A percentile compares a stretch with the other conserved stretches of the same genome.
These are phyloP conservation scores for Bedellia somnulentella DNA, from an alignment of 2,888 invertebrate genomes.

Conservation along the genomic window DNA sequence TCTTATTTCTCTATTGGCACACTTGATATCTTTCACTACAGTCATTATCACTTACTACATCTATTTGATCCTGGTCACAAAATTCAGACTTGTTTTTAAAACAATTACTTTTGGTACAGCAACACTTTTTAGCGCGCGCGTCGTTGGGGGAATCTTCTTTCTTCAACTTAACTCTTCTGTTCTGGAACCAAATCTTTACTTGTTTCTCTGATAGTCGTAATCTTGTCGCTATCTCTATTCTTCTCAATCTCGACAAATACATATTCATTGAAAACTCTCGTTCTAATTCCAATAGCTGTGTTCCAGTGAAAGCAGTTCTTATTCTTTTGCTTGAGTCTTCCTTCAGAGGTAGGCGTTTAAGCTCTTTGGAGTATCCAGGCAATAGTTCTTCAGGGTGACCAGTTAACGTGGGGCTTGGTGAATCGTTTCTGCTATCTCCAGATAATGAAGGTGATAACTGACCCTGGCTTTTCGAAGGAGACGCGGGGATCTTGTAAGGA, in stretches of 20 bases:
- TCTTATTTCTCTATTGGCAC: too few species aligned
- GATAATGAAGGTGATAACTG: constrained; percentile 40
- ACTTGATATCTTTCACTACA: too few species aligned
- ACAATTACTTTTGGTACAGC: constrained; percentile 34
- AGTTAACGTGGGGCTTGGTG: constrained; percentile 53
- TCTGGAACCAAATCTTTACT: constrained; percentile 95
- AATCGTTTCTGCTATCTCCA: constrained; percentile 55
- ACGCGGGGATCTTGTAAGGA: constrained; percentile 35
- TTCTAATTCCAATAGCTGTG: constrained; percentile 83
- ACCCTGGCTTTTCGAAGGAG: constrained; percentile 42
- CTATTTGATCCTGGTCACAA: constrained; percentile 45
- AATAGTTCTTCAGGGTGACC: constrained; percentile 45
- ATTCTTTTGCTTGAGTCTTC: constrained; percentile 82
- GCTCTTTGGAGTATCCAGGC: constrained; percentile 41
- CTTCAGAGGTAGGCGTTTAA: constrained; percentile 48
- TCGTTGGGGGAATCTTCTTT: constrained; percentile 74
- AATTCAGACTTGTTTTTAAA: constrained; percentile 22
- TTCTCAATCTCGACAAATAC: constrained; percentile 84
- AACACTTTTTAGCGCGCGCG: constrained; percentile 33
- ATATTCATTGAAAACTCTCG: constrained; percentile 87
- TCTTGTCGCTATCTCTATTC: constrained; percentile 92
- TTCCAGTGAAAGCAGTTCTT: constrained; percentile 91
- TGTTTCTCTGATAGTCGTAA: constrained; percentile 90
- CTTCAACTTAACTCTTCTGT: constrained; percentile 90
- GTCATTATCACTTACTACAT: constrained; percentile 47